phyloP scores from a whole-genome alignment of 1,140 invertebrate genomes.

The Xylocopa sonorina region DNA sequence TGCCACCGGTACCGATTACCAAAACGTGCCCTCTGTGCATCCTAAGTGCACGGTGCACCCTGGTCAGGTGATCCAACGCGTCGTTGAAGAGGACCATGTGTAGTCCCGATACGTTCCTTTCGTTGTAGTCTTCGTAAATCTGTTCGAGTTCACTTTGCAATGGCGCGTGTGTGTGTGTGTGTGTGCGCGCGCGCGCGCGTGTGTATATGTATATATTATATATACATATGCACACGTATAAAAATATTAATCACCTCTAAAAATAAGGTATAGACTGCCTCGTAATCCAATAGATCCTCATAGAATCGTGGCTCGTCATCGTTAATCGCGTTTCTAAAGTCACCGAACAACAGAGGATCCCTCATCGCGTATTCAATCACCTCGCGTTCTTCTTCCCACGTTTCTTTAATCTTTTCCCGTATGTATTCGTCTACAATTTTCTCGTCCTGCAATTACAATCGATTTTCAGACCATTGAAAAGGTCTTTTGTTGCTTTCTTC shows the following conservation, averaged over 20 bases:
- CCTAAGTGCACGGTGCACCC: conserved; percentile 91
- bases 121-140: conserved; percentile 94
- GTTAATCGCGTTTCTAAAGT: conserved; percentile 92
- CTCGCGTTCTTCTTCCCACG: conserved; percentile 82
- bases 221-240: no score
- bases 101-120: conserved; percentile 84
- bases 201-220: no score
- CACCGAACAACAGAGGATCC: conserved; percentile 93
- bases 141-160: no score
- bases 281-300: conserved; percentile 94
- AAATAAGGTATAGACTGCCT: conserved; percentile 91
- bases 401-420: conserved; percentile 78
- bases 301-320: conserved; percentile 90
- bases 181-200: no score
- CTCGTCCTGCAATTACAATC: conserved; percentile 79
- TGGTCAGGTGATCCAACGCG: conserved; percentile 93
- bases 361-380: conserved; percentile 87
- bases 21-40: conserved; percentile 93
- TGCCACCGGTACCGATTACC: conserved; percentile 92
- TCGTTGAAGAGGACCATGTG: conserved; percentile 94
- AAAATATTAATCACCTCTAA: conserved; percentile 85
- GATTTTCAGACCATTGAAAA: neutral
- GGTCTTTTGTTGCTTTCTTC: neutral
- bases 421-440: conserved; percentile 81
- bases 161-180: no score